Percentiles rank a stretch among this genome's conserved stretches.
phyloP scores from a whole-genome alignment of 2,113 vertebrate genomes.

The Gracilinanus agilis region DNA sequence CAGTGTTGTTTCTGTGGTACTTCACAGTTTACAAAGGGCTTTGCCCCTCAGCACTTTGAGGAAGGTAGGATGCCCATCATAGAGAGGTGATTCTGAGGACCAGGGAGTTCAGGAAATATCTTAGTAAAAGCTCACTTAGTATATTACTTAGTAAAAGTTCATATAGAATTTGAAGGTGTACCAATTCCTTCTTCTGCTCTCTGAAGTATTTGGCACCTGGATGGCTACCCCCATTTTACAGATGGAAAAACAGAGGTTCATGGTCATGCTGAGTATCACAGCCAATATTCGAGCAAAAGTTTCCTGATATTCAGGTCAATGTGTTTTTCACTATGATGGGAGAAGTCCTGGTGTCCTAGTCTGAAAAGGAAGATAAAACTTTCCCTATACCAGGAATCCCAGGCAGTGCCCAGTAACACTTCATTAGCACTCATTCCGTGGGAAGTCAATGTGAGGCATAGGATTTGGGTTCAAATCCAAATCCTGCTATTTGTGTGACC shows the following conservation, averaged over 20 bases:
- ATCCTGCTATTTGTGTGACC: neutral
- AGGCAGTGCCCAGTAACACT: no score
- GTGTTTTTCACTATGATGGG: no score
- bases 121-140: no score
- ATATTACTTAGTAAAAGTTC: no score
- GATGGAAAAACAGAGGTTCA: neutral
- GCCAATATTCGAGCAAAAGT: no score
- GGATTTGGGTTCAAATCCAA: neutral
- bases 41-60: neutral
- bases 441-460: neutral
- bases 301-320: neutral
- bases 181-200: neutral
- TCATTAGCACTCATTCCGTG: no score
- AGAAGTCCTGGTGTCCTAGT: neutral
- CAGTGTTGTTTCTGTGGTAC: neutral
- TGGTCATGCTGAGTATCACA: neutral
- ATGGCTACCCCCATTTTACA: neutral
- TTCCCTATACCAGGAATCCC: neutral
- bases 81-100: neutral
- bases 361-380: no score
- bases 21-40: neutral
- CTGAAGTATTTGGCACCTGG: no score
- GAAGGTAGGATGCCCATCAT: neutral
- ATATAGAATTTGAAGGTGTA: neutral
- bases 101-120: neutral